These are phyloP conservation scores for Oreochromis aureus DNA, from an alignment of 2,113 vertebrate species.

Conservation along the genomic window DNA sequence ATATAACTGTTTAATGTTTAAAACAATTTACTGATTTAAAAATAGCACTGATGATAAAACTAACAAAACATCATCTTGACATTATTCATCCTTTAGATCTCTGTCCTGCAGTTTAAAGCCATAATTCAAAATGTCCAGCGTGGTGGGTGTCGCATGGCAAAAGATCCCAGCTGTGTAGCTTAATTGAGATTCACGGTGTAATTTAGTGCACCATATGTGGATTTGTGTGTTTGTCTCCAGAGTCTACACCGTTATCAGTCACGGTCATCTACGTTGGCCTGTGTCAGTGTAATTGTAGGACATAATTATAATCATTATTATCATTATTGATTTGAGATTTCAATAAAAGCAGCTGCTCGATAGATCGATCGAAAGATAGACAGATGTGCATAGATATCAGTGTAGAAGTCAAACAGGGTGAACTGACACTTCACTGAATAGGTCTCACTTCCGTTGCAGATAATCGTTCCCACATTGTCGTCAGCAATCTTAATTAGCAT, in stretches of 20 bases:
- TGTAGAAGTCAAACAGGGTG: not conserved
- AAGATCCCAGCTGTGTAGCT: slow-evolving; percentile 4
- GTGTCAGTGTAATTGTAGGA: not conserved
- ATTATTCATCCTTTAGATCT: not conserved
- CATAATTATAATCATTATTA: not conserved
- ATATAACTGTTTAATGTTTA: not conserved
- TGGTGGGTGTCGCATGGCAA: not conserved
- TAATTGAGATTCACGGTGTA: slow-evolving; percentile 33
- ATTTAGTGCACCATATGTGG: slow-evolving; percentile 22
- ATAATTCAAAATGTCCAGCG: not conserved
- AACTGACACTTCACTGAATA: not conserved
- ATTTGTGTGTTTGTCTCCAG: slow-evolving; percentile 7
- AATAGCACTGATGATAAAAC: not conserved
- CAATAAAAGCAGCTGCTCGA: not conserved
- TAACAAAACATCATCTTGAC: not conserved
- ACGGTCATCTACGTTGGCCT: not conserved
- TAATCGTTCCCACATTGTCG: not conserved
- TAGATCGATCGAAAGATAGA: not conserved
- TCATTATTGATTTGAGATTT: not conserved
- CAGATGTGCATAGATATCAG: not conserved
- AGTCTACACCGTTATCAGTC: not conserved
- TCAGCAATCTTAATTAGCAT: slow-evolving; percentile 4
- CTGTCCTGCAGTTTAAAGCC: not conserved
- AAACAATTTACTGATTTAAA: not conserved
- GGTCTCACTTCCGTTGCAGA: not conserved